Base-by-base conservation (phyloP, 1,140 invertebrate species). In the Zaprionus africanus region DNA sequence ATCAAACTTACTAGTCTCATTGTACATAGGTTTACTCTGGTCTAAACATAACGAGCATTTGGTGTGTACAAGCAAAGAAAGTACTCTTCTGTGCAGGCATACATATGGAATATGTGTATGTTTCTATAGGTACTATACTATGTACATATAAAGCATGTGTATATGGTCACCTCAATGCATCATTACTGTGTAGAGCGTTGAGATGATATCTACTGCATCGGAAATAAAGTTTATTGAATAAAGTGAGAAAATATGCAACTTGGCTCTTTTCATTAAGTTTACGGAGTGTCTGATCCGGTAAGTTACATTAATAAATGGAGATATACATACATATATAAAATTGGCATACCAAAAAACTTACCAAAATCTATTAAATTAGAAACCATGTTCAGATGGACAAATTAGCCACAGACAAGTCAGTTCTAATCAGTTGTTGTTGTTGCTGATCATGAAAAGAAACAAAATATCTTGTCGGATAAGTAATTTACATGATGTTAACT, bases 41-140 rank as follows among this genome's bases (percentile, higher is more conserved):
- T 75, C 61, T 68, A 75, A 76, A 67, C 38, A 60, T 69, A 64
- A 80, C 74, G 84, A 88, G 83, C 83, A 87, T 87, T 87, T 87
- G 83, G 78, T 87, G 84, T 82, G 84, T 87, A 87, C 80, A 87
- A 85, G 70, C 41, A 78, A 86, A 51, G 12, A 65, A 66, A 58
- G 66, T 75, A 58, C 66, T 70, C 41, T 56, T 54, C 41, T n/a
- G 41, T 46, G 17, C 4, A 46, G 41, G n/a, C 38, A 41, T 46
- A 46, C 41, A 46, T 46, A 46, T 41, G 15, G 13, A 15, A 2
- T 41, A 41, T n/a, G 65, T 74, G 59, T 63, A 64, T 49, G 61
- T 22, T 2, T 22, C 19, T 28, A 46, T 56, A 54, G 15, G 28
- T 51, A 66, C 13, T 15, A 0, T 46, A 46, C 41, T 54, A 46